These are phyloP conservation scores for Metacarcinus magister DNA, from an alignment of 2,888 invertebrate species.

Conservation along the genomic window DNA sequence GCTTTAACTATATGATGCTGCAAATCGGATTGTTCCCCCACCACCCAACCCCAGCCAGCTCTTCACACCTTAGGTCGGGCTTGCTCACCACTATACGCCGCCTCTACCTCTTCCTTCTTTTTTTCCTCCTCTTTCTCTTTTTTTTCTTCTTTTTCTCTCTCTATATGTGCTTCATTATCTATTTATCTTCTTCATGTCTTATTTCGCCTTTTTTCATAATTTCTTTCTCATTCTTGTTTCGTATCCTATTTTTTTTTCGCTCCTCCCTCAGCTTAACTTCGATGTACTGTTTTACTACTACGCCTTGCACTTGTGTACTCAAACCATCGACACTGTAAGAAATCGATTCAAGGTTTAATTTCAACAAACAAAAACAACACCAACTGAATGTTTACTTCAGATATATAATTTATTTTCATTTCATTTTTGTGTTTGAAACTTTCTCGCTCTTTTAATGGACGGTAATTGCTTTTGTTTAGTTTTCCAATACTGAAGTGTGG, in stretches of 20 bases:
- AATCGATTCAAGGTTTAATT: not conserved
- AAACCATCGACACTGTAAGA: not conserved
- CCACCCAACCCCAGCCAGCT: not conserved
- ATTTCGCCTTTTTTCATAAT: not conserved
- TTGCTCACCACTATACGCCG: not conserved
- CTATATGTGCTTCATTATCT: not conserved
- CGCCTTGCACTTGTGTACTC: not conserved
- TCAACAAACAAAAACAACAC: not conserved
- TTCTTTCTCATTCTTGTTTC: not conserved
- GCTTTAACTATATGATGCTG: conserved; percentile 19
- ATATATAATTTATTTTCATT: not conserved
- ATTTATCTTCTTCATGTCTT: not conserved
- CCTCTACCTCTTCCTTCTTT: not conserved
- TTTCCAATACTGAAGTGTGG: not conserved
- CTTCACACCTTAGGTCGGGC: not conserved
- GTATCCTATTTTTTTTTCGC: not conserved
- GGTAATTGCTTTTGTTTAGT: not conserved
- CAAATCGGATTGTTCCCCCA: conserved; percentile 21
- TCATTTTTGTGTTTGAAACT: not conserved
- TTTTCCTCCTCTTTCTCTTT: not conserved
- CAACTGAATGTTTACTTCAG: not conserved
- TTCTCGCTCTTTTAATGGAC: not conserved
- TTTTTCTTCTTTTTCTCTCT: not conserved
- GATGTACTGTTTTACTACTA: not conserved
- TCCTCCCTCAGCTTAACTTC: not conserved